phyloP scores from a whole-genome alignment of 2,113 vertebrate species.

The Piprites chloris region DNA sequence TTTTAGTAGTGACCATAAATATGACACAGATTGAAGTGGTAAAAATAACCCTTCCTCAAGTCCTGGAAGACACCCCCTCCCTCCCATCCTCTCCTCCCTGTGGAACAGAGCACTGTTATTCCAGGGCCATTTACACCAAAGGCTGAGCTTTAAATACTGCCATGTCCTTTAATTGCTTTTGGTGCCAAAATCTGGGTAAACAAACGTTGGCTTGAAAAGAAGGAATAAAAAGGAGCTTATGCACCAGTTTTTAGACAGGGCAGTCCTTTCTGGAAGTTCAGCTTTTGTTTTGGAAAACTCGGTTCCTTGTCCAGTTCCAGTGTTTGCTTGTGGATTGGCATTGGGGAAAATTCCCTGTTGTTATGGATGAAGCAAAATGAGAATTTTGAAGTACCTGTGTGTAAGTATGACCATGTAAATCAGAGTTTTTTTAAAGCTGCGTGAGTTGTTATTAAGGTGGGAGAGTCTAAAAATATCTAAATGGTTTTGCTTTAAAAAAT shows the following conservation, averaged over 20 bases:
- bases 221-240: background rate
- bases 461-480: background rate
- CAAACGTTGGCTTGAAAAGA: background rate
- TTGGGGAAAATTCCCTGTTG: background rate
- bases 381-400: background rate
- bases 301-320: background rate
- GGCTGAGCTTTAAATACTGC: background rate
- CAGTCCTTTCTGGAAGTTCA: background rate
- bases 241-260: background rate
- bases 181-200: constrained; percentile 20
- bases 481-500: background rate
- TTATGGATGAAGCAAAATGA: background rate
- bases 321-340: background rate
- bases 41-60: background rate
- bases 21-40: background rate
- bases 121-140: background rate
- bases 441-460: background rate
- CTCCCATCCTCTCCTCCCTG: background rate
- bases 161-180: background rate
- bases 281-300: background rate
- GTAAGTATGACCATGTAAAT: background rate
- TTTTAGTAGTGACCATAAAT: background rate
- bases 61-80: background rate
- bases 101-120: background rate
- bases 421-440: background rate